These are phyloP conservation scores for Passer domesticus DNA, from an alignment of 2,113 vertebrate genomes.

Conservation along the genomic window DNA sequence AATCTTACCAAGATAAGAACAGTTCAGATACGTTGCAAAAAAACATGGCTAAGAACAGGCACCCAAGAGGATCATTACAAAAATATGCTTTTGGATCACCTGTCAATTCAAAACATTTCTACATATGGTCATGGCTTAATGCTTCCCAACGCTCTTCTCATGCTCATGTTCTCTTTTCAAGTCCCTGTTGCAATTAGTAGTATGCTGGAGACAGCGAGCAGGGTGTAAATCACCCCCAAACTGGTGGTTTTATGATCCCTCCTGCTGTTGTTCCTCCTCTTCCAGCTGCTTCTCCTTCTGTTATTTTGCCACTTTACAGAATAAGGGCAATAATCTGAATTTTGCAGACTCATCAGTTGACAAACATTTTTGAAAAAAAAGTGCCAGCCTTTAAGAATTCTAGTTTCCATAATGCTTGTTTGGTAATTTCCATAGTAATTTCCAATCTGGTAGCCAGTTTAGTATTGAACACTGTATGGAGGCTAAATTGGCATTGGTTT, in stretches of 20 bases:
- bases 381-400: background rate
- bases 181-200: background rate
- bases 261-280: constrained; percentile 42
- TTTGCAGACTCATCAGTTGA: constrained; percentile 23
- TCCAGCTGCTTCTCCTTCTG: constrained; percentile 62
- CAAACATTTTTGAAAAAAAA: constrained; percentile 15
- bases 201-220: background rate
- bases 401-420: background rate
- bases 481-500: background rate
- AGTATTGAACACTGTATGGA: background rate
- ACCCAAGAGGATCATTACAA: background rate
- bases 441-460: background rate
- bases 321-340: constrained; percentile 29
- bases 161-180: background rate
- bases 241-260: constrained; percentile 40
- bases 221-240: constrained; percentile 49
- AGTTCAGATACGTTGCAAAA: background rate
- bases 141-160: background rate
- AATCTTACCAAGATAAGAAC: background rate
- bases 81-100: background rate
- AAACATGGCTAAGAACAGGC: background rate
- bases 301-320: constrained; percentile 24
- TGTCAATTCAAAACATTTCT: constrained; percentile 15
- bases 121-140: background rate
- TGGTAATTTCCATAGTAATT: constrained; percentile 1